Base-by-base conservation (phyloP, 2,888 invertebrate genomes). In the Melanostoma scalare region DNA sequence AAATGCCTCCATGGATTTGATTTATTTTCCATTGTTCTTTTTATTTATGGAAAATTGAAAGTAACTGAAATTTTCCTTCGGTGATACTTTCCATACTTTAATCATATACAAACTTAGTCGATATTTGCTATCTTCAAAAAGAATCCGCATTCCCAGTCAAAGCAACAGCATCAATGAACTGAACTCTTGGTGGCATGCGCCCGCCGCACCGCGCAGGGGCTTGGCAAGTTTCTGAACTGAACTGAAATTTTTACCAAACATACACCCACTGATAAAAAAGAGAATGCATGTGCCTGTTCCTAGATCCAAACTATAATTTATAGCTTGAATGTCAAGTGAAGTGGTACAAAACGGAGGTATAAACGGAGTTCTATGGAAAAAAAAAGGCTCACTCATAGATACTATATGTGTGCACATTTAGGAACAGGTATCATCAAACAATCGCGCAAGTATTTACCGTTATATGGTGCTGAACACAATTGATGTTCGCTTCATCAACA, bases 261-360 rank as follows among this genome's bases (percentile, higher is more conserved):
- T 67, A 52, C 72, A 65, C 63, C 73, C 60, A 79, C 79, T 42
- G 38, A 56, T 36, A 52, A 40, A 20, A 48, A 56, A 53, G 38
- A 36, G 53, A 35, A 44, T 61, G 36, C 20, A 20, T 60, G 44
- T 31, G 61, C 42, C 58, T 36, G 30, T 56, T 42, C 30, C 61
- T 50, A 44, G 50, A 61, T 63, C 31, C 74, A 69, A 68, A 55
- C 30, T 73, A 77, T 82, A 72, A 82, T 73, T 77, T 77, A 82
- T 68, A 60, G 67, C 38, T 44, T 71, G 77, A 82, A 77, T 73
- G 81, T 77, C 72, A 77, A 58, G 65, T 76, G 60, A 63, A 77
- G 50, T 58, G 61, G 76, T 61, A 67, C 67, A 79, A 68, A 67
- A 46, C 38, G 3, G 8, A n/a, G 3, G 36, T 4, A 35, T 44